Evolutionary conservation across 1,140 invertebrate species (phyloP), one percentile per base, ranked within the genome.

Genomic region (Neotoxoptera formosana): DNA sequence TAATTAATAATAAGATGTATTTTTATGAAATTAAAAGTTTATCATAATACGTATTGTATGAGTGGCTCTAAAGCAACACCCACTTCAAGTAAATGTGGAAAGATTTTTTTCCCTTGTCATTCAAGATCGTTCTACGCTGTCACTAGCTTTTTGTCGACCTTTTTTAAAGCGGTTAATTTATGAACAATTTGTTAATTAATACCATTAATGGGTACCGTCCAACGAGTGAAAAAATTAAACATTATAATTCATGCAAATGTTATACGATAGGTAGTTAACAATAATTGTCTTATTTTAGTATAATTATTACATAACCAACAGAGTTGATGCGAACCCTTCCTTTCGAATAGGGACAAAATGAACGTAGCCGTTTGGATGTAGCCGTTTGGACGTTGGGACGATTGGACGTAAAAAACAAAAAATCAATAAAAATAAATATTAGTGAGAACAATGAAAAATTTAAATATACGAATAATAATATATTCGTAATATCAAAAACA

Each of bases 1-100:
- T n/a, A n/a, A 48, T 3, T 86, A 6, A 47, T 47, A 47, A 47
- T 47, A 48, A 48, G 7, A 48, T 21, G 7, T 3, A 34, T 88
- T 88, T 76, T 88, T n/a, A 88, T 88, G 30, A 48, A 88, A 20
- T 34, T 88, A 48, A 88, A 88, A 88, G 86, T 88, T 48, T n/a
- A 48, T 88, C 17, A 48, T 88, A 48, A 88, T 88, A 88, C 47
- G 7, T 34, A 88, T 88, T 88, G 30, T 88, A 30, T 9, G 2
- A 34, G 20, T 21, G 21, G 51, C 30, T n/a, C 6, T 14, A 88
- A 34, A 51, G 84, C 11, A 48, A 88, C 86, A 36, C 25, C 21
- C 86, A 51, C 25, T 84, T 45, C 83, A 45, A 84, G 45, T 41
- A 17, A 48, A 48, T 11, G 14, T 0, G 17, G 30, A 88, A 34